Percentiles rank a stretch among this genome's conserved stretches.
These are phyloP conservation scores for Acanthiza pusilla DNA, from an alignment of 2,797 vertebrate genomes.

Conservation along the genomic window DNA sequence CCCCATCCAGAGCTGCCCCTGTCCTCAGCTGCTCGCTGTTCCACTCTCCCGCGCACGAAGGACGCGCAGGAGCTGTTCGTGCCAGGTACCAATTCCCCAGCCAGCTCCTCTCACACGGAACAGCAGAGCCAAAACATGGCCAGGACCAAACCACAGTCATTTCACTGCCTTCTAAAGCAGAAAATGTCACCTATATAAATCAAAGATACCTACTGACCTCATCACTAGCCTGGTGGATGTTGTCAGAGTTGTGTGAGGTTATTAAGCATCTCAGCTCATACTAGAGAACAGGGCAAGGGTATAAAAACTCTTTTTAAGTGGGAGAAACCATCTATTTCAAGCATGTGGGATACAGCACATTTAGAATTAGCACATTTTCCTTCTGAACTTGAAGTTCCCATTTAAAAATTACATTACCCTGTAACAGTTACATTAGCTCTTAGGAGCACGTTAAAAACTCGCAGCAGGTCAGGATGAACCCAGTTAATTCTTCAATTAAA, in stretches of 20 bases:
- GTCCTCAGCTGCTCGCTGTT: background rate
- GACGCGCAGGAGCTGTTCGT: background rate
- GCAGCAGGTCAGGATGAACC: background rate
- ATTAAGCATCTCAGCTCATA: background rate
- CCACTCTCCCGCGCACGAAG: background rate
- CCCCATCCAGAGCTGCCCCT: background rate
- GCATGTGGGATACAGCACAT: background rate
- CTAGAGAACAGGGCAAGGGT: background rate
- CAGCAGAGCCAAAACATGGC: background rate
- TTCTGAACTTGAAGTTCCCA: background rate
- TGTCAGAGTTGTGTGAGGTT: background rate
- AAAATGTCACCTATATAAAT: background rate
- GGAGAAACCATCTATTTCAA: background rate
- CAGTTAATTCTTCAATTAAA: background rate
- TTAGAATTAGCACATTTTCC: background rate
- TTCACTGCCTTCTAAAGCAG: background rate
- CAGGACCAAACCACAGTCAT: too few species aligned
- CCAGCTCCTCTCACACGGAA: background rate
- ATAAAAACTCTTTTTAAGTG: background rate
- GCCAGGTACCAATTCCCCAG: background rate
- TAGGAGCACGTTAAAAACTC: background rate
- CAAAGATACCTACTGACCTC: background rate
- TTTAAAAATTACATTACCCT: background rate
- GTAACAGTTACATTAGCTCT: background rate
- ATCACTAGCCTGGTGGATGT: rapidly evolving